A percentile compares a stretch with the other conserved stretches of the same genome.
phyloP scores from a whole-genome alignment of 1,140 invertebrate genomes.

The Venturia canescens region DNA sequence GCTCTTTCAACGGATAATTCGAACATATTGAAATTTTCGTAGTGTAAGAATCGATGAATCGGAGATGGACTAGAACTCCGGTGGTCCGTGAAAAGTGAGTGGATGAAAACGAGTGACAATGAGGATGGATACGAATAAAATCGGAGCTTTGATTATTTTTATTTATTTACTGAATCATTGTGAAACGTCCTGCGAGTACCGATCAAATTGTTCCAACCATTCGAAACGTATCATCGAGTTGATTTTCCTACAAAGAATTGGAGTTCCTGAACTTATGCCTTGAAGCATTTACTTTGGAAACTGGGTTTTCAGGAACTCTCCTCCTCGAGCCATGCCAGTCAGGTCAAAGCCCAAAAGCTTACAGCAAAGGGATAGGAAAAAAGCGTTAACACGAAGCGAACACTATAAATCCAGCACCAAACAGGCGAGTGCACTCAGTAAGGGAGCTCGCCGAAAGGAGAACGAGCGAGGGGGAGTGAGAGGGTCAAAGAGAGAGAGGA shows the following conservation, averaged over 20 bases:
- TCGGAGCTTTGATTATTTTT: too few species aligned
- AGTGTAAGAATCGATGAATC: not conserved
- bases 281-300: not conserved
- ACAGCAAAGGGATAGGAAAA: constrained; percentile 37
- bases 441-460: constrained; percentile 46
- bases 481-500: too few species aligned
- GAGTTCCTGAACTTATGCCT: too few species aligned
- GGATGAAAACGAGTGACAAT: too few species aligned
- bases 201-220: too few species aligned
- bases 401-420: constrained; percentile 42
- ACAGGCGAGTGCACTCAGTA: constrained; percentile 65
- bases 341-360: not conserved
- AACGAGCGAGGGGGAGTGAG: not conserved
- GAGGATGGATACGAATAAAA: too few species aligned
- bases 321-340: not conserved
- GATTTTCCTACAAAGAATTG: not conserved
- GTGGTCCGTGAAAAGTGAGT: too few species aligned
- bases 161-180: too few species aligned
- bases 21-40: not conserved
- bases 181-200: too few species aligned
- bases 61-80: not conserved
- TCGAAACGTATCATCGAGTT: too few species aligned
- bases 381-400: constrained; percentile 9
- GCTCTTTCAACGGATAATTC: not conserved
- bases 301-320: not conserved